Percentiles rank a stretch among this genome's conserved stretches.
phyloP scores from a whole-genome alignment of 2,888 invertebrate species.

The Lissonota sp. region DNA sequence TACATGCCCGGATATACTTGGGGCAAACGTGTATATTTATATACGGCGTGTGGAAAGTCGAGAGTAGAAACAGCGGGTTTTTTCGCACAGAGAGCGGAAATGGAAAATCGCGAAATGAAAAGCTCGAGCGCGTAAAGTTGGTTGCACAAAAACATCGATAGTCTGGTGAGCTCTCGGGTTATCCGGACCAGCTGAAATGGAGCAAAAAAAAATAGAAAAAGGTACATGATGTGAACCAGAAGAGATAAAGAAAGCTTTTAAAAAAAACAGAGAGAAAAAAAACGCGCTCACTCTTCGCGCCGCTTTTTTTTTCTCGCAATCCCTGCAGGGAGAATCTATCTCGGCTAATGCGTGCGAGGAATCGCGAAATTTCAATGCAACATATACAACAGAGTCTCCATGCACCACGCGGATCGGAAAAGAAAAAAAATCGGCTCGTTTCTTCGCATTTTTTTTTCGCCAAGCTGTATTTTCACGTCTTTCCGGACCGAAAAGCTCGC shows the following conservation, averaged over 20 bases:
- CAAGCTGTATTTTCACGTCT: conserved; percentile 1
- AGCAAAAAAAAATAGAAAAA: conserved; percentile 35
- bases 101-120: conserved; percentile 59
- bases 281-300: background rate
- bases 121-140: conserved; percentile 49
- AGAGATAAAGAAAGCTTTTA: conserved; percentile 17
- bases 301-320: conserved; percentile 28
- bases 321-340: conserved; percentile 30
- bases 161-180: conserved; percentile 13
- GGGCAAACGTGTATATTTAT: conserved; percentile 2
- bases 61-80: no score
- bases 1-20: background rate
- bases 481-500: conserved; percentile 24
- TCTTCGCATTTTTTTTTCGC: background rate
- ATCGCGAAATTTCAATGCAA: conserved; percentile 59
- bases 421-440: conserved; percentile 28
- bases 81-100: conserved; percentile 9
- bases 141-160: conserved; percentile 45
- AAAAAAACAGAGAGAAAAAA: conserved; percentile 10
- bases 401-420: conserved; percentile 5
- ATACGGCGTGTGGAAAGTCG: background rate
- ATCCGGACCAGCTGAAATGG: conserved; percentile 25
- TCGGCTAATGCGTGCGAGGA: conserved; percentile 54
- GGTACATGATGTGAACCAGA: conserved; percentile 1
- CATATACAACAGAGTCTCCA: background rate